Conservation (phyloP, 92 coral and sea anemone species). For the Anthopleura xanthogrammica region DNA sequence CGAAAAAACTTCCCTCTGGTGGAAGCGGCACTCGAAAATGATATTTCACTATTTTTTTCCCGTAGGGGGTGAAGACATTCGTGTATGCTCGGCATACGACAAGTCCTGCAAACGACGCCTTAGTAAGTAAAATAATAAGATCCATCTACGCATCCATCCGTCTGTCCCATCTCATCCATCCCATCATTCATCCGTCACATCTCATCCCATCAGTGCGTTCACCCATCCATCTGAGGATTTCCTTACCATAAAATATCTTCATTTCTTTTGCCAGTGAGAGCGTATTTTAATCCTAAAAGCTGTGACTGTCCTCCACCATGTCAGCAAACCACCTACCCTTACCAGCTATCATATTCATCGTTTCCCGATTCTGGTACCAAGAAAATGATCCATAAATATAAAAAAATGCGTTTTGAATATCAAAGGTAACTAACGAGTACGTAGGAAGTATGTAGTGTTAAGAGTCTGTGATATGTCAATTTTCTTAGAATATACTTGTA, state of each 20-base stretch:
- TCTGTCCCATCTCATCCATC: not conserved
- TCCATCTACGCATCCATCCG: not conserved
- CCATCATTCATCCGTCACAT: not conserved
- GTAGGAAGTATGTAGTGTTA: too few relatives aligned
- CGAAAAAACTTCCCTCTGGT: not conserved
- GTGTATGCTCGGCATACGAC: slow-evolving; percentile 17
- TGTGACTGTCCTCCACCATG: slow-evolving; percentile 44
- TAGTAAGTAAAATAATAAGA: not conserved
- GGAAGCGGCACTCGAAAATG: not conserved
- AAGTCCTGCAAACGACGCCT: not conserved
- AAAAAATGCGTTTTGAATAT: not conserved
- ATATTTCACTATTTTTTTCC: not conserved
- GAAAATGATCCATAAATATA: slow-evolving; percentile 1
- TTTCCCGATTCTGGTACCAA: slow-evolving; percentile 23
- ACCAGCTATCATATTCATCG: slow-evolving; percentile 27
- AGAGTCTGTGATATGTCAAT: too few relatives aligned
- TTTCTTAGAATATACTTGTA: too few relatives aligned
- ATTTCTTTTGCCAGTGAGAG: not conserved
- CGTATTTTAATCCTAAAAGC: slow-evolving; percentile 12
- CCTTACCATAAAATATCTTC: not conserved
- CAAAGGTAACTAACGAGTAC: slow-evolving; percentile 15
- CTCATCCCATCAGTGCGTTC: not conserved
- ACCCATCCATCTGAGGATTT: too few relatives aligned
- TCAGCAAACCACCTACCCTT: slow-evolving; percentile 13
- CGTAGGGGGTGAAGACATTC: slow-evolving; percentile 5